Conservation (phyloP, 2,113 vertebrate species). For the Muscicapa adusta region DNA sequence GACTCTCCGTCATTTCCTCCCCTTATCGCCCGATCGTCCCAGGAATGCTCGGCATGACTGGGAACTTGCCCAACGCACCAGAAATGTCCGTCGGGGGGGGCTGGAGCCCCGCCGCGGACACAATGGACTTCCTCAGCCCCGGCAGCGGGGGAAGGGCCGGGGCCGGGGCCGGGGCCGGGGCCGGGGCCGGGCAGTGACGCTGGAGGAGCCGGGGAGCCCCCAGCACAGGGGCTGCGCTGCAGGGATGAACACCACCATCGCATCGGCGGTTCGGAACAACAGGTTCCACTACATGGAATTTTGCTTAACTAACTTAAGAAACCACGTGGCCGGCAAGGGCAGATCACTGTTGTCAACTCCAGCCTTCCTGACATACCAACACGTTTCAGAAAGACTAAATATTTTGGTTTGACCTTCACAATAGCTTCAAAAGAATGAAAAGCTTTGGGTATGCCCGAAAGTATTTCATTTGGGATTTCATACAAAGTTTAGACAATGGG, state of each 20-base stretch:
- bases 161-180: not conserved
- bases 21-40: slow-evolving; percentile 64
- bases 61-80: slow-evolving; percentile 39
- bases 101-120: not conserved
- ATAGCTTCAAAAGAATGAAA: not conserved
- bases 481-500: not conserved
- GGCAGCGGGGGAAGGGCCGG: not conserved
- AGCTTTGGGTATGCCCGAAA: not conserved
- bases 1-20: slow-evolving; percentile 42
- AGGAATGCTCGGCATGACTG: slow-evolving; percentile 55
- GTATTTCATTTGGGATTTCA: not conserved
- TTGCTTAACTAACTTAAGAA: not conserved
- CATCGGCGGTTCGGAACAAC: not conserved
- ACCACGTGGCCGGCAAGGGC: not conserved
- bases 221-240: accelerated
- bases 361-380: not conserved
- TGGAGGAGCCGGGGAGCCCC: not conserved
- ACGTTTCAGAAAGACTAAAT: not conserved
- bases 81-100: not conserved
- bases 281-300: not conserved
- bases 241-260: too few species aligned
- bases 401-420: not conserved
- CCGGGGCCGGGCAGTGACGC: not conserved
- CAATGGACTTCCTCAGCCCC: not conserved
- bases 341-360: not conserved